Percentiles rank a stretch among this genome's conserved stretches.
These are phyloP conservation scores for Hyles vespertilio DNA, from an alignment of 1,140 invertebrate genomes.

Conservation along the genomic window DNA sequence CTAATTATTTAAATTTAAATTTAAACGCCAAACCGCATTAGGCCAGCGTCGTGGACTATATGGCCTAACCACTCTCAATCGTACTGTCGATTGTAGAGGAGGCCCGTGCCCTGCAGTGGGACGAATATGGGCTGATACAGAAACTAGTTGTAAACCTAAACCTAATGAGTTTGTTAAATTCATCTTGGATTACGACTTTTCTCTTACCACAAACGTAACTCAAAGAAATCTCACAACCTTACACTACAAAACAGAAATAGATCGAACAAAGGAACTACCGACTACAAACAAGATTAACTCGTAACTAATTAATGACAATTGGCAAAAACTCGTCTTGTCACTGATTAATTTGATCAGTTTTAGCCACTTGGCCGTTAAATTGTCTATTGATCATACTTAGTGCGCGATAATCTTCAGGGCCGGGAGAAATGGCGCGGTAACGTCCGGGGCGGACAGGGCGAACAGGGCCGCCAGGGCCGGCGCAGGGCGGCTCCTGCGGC, in stretches of 20 bases:
- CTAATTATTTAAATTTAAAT: too few species aligned
- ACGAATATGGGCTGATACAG: too few species aligned
- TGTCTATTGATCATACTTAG: slow-evolving; percentile 64
- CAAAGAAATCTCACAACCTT: too few species aligned
- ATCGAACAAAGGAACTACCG: not conserved
- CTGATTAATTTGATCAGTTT: slow-evolving; percentile 37
- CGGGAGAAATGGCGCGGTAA: slow-evolving; percentile 46
- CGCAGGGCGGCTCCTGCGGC: slow-evolving; percentile 50
- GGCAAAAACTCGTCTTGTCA: slow-evolving; percentile 19
- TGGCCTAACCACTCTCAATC: too few species aligned
- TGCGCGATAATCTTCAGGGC: slow-evolving; percentile 49
- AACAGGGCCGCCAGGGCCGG: slow-evolving; percentile 53
- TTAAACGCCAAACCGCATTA: too few species aligned
- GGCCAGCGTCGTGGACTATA: too few species aligned
- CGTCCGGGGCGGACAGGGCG: slow-evolving; percentile 24
- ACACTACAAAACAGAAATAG: not conserved
- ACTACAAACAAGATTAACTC: not conserved
- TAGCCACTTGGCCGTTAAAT: slow-evolving; percentile 52
- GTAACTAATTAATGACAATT: slow-evolving; percentile 19
- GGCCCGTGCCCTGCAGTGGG: too few species aligned
- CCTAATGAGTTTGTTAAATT: too few species aligned
- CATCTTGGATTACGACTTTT: too few species aligned
- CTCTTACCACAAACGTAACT: too few species aligned
- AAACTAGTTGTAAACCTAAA: too few species aligned
- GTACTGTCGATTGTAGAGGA: too few species aligned